Percentiles rank a stretch among this genome's conserved stretches.
phyloP scores from a whole-genome alignment of 2,797 vertebrate species.

The Graptemys geographica region DNA sequence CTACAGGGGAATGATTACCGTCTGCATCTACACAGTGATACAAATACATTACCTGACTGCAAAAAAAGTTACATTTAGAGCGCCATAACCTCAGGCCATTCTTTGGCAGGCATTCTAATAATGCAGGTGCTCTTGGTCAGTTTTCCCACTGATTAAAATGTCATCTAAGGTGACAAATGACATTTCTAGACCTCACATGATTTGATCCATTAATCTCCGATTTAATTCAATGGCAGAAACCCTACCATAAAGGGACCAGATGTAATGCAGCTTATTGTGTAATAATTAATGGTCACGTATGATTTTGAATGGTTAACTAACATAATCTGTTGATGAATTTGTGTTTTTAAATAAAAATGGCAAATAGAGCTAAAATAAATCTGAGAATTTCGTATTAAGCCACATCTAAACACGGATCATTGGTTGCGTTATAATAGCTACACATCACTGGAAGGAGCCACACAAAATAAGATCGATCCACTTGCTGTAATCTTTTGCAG shows the following conservation, averaged over 20 bases:
- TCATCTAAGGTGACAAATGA: constrained; percentile 22
- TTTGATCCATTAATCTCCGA: constrained; percentile 52
- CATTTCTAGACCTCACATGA: constrained; percentile 11
- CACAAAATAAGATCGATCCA: neutral
- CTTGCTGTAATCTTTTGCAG: neutral
- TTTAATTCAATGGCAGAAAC: neutral
- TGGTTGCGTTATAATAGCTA: neutral
- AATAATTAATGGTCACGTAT: constrained; percentile 27
- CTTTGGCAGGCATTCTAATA: constrained; percentile 32
- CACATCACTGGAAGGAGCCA: rapidly evolving
- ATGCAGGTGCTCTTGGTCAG: constrained; percentile 1
- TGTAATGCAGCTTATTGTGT: neutral
- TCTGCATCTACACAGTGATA: neutral
- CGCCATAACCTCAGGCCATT: neutral
- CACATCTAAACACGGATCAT: neutral
- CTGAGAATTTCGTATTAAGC: neutral
- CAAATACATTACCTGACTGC: neutral
- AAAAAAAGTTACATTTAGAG: constrained; percentile 27
- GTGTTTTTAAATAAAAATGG: constrained; percentile 26
- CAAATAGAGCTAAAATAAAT: neutral
- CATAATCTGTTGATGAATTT: constrained; percentile 15
- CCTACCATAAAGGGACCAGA: neutral
- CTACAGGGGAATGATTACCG: neutral
- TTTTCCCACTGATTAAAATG: constrained; percentile 57
- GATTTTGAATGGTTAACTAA: constrained; percentile 26